These are phyloP conservation scores for Tetramorium alpestre DNA, from an alignment of 1,140 invertebrate species.

Conservation along the genomic window DNA sequence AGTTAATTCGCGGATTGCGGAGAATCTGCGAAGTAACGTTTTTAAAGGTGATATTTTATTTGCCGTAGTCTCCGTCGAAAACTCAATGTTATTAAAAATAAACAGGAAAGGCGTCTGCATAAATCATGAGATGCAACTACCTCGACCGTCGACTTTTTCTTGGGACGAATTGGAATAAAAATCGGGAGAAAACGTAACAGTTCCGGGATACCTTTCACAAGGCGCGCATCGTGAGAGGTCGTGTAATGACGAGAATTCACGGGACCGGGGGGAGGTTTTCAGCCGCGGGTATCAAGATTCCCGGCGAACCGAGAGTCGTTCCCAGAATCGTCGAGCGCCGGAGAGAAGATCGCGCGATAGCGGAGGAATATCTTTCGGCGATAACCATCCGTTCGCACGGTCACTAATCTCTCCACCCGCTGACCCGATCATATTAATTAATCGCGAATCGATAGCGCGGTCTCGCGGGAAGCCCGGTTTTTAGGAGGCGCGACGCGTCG, in stretches of 20 bases:
- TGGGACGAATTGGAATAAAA: not conserved
- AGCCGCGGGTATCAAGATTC: not conserved
- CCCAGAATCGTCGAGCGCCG: constrained; percentile 4
- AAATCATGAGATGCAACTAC: not conserved
- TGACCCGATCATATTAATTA: constrained; percentile 60
- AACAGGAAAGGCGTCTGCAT: not conserved
- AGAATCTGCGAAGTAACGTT: constrained; percentile 14
- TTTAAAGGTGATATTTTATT: constrained; percentile 36
- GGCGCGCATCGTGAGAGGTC: not conserved
- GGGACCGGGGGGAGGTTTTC: not conserved
- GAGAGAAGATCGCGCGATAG: constrained; percentile 42
- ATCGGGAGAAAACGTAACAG: constrained; percentile 10
- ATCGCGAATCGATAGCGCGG: constrained; percentile 41
- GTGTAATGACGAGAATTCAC: constrained; percentile 13
- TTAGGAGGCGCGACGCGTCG: constrained; percentile 18
- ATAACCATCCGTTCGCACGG: constrained; percentile 58
- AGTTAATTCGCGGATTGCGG: constrained; percentile 17
- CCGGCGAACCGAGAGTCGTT: not conserved
- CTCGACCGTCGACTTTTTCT: not conserved
- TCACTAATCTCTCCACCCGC: constrained; percentile 8
- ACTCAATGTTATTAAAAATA: not conserved
- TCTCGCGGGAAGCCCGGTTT: constrained; percentile 18
- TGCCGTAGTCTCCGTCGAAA: not conserved
- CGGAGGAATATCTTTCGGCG: constrained; percentile 32
- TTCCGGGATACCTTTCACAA: not conserved